Evolutionary conservation across 1,140 invertebrate genomes (phyloP).

Genomic region (Drosophila miranda): DNA sequence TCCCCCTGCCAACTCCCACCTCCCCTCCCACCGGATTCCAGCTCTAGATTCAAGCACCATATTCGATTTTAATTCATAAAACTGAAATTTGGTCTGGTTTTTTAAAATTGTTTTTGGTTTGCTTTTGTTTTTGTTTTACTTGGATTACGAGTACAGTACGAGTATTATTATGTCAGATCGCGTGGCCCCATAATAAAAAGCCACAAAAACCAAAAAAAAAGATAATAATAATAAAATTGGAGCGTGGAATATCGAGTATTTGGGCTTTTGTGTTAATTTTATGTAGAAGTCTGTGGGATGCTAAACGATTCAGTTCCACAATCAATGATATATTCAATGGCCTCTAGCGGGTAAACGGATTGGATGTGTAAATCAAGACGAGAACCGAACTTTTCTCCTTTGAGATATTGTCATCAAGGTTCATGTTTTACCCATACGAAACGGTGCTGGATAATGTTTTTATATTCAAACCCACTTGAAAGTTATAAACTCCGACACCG

Average conservation of each 20-base stretch:
- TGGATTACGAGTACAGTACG: background rate
- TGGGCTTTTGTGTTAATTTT: conserved; percentile 36
- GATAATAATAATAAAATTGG: conserved; percentile 4
- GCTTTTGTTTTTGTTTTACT: too few species aligned
- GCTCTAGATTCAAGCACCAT: conserved; percentile 49
- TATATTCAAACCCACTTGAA: too few species aligned
- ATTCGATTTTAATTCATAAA: conserved; percentile 73
- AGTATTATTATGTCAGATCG: conserved; percentile 34
- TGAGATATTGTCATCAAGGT: too few species aligned
- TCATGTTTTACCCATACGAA: too few species aligned
- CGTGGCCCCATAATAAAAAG: conserved; percentile 15
- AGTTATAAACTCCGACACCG: too few species aligned
- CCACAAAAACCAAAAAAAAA: background rate
- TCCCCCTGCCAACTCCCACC: too few species aligned
- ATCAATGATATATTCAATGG: background rate
- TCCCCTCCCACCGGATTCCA: conserved; percentile 1
- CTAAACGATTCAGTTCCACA: conserved; percentile 36
- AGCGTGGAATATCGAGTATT: conserved; percentile 30
- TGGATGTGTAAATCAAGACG: too few species aligned
- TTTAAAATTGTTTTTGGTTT: background rate
- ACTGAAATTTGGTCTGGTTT: conserved; percentile 44
- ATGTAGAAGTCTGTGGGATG: conserved; percentile 25
- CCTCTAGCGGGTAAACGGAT: too few species aligned
- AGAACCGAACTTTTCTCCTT: too few species aligned
- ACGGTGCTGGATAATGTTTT: too few species aligned